Percentiles rank a stretch among this genome's conserved stretches.
Evolutionary conservation across 2,888 invertebrate genomes (phyloP).

Genomic region (Trilocha varians): DNA sequence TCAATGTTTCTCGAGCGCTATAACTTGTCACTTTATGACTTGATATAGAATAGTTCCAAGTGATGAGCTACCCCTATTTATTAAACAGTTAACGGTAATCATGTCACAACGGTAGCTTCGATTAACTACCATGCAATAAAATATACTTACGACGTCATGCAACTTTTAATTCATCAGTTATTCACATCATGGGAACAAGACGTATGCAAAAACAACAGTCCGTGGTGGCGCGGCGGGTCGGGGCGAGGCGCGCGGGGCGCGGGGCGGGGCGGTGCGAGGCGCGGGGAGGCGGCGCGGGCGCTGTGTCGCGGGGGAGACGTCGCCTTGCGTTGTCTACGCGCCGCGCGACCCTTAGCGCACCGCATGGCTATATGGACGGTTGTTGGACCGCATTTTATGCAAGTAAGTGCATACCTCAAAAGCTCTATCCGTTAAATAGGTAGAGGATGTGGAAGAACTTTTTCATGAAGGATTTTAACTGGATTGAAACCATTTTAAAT

Average conservation of each 20-base stretch:
- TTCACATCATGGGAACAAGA: conserved; percentile 51
- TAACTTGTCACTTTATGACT: too few relatives aligned
- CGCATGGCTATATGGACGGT: conserved; percentile 95
- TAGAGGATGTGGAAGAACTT: too few relatives aligned
- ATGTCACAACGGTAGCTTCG: too few relatives aligned
- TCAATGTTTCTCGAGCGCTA: too few relatives aligned
- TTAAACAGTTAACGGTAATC: too few relatives aligned
- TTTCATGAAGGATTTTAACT: too few relatives aligned
- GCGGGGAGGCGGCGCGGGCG: conserved; percentile 64
- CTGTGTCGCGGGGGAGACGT: conserved; percentile 91
- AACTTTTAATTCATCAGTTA: conserved; percentile 29
- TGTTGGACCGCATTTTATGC: conserved; percentile 94
- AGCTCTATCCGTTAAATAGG: background rate
- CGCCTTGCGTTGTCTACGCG: conserved; percentile 87
- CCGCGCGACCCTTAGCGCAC: conserved; percentile 90
- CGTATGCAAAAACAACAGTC: conserved; percentile 39
- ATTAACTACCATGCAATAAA: too few relatives aligned
- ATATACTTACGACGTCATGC: too few relatives aligned
- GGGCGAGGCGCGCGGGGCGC: conserved; percentile 9
- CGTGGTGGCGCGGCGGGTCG: conserved; percentile 43
- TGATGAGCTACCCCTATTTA: too few relatives aligned
- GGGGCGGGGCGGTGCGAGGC: conserved; percentile 16
- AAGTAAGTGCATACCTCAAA: conserved; percentile 62
- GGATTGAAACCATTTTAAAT: too few relatives aligned
- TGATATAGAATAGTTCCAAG: too few relatives aligned